Evolutionary conservation across 2,888 invertebrate species (phyloP).

Genomic region (Drosophila monieri): DNA sequence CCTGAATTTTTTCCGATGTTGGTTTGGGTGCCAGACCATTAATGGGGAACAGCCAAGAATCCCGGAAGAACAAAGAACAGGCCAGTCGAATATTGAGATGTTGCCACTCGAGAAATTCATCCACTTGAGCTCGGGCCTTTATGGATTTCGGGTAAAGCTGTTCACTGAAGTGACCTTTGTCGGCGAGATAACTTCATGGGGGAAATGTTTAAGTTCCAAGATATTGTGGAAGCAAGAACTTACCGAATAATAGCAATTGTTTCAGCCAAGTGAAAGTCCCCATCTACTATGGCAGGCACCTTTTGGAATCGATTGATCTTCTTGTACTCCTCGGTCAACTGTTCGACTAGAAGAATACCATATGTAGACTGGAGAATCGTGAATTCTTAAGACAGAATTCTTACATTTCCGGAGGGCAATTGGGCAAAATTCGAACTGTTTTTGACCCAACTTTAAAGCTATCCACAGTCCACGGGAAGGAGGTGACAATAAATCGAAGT

Average conservation of each 20-base stretch:
- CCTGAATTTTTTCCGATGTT: constrained; percentile 81
- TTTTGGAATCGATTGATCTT: constrained; percentile 86
- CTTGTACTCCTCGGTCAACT: constrained; percentile 86
- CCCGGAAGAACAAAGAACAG: constrained; percentile 86
- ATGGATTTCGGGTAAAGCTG: constrained; percentile 88
- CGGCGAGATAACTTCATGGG: constrained; percentile 69
- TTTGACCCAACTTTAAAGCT: constrained; percentile 87
- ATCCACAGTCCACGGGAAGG: constrained; percentile 90
- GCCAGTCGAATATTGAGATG: constrained; percentile 86
- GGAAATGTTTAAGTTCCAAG: neutral
- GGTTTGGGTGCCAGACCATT: constrained; percentile 83
- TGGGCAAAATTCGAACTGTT: constrained; percentile 87
- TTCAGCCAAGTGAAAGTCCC: constrained; percentile 88
- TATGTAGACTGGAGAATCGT: neutral
- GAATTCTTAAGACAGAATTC: constrained; percentile 10
- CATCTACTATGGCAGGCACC: constrained; percentile 88
- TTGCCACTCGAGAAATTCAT: constrained; percentile 90
- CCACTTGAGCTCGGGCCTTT: constrained; percentile 86
- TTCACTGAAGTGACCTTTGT: constrained; percentile 81
- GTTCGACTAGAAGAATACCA: constrained; percentile 84
- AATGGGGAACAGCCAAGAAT: constrained; percentile 85
- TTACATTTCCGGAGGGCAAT: constrained; percentile 88
- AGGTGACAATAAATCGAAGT: constrained; percentile 90
- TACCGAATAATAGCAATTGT: constrained; percentile 89
- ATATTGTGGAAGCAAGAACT: neutral